Conservation (phyloP, 2,797 vertebrate genomes). For the Xenentodon cancila region DNA sequence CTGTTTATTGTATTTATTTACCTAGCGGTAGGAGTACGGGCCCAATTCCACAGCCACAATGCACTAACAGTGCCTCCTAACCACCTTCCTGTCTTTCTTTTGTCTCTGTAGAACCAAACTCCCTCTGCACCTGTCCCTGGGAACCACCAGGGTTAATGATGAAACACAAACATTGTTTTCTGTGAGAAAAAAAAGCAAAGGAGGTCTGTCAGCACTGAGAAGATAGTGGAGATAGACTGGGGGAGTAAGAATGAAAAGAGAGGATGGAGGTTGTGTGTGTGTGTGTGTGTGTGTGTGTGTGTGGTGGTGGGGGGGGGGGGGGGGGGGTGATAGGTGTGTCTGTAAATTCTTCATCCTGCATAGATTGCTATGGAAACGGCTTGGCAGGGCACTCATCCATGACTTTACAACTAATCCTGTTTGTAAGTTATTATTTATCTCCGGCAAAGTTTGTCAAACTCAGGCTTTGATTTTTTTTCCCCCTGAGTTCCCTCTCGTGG, state of each 20-base stretch:
- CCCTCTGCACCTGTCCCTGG: constrained; percentile 57
- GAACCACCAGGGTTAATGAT: constrained; percentile 71
- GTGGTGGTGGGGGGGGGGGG: no score
- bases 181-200: constrained; percentile 58
- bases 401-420: constrained; percentile 99
- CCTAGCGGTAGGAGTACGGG: constrained; percentile 59
- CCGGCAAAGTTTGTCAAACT: constrained; percentile 99
- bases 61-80: constrained; percentile 52
- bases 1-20: constrained; percentile 79
- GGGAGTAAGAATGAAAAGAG: constrained; percentile 55
- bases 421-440: constrained; percentile 99
- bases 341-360: constrained; percentile 95
- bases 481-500: constrained; percentile 97
- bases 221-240: constrained; percentile 38
- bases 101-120: constrained; percentile 42
- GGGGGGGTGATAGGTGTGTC: constrained; percentile 90
- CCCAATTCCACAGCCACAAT: constrained; percentile 57
- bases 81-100: constrained; percentile 49
- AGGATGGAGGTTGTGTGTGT: constrained; percentile 31
- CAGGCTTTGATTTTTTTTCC: constrained; percentile 96
- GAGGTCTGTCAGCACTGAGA: constrained; percentile 38
- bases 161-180: constrained; percentile 71
- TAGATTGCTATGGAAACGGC: constrained; percentile 88
- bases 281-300: constrained; percentile 16
- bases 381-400: constrained; percentile 91